phyloP scores from a whole-genome alignment of 2,888 invertebrate genomes.

The Crioceris asparagi region DNA sequence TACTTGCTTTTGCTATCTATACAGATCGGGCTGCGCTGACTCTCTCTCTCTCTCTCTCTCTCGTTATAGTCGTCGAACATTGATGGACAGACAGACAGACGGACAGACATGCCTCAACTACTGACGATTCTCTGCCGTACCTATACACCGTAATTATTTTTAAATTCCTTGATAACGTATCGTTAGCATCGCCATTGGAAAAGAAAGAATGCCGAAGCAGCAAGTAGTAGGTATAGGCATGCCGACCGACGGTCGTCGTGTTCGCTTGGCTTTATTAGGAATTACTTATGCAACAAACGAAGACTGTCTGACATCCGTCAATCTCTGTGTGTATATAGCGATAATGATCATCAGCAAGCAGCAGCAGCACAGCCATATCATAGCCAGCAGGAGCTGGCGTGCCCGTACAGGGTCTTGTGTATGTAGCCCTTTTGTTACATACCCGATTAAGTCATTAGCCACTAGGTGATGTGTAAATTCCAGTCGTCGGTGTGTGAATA shows the following conservation, averaged over 20 bases:
- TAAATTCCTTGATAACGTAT: slow-evolving; percentile 37
- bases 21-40: slow-evolving; percentile 17
- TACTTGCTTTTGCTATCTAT: slow-evolving; percentile 23
- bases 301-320: slow-evolving; percentile 21
- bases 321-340: slow-evolving; percentile 19
- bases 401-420: no score
- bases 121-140: slow-evolving; percentile 21
- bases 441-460: no score
- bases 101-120: slow-evolving; percentile 34
- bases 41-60: slow-evolving; percentile 17
- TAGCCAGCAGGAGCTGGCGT: no score
- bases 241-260: no score
- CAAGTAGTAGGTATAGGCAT: no score
- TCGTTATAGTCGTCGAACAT: slow-evolving; percentile 27
- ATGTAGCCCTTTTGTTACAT: no score
- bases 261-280: slow-evolving; percentile 30
- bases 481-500: no score
- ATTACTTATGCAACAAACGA: slow-evolving; percentile 23
- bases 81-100: no score
- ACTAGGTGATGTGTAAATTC: no score
- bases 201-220: no score
- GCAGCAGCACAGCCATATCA: no score
- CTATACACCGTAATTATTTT: slow-evolving; percentile 36
- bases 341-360: slow-evolving; percentile 17
- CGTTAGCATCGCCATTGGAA: slow-evolving; percentile 31